These are phyloP conservation scores for Drosophila kanapiae DNA, from an alignment of 1,140 invertebrate species.

Conservation along the genomic window DNA sequence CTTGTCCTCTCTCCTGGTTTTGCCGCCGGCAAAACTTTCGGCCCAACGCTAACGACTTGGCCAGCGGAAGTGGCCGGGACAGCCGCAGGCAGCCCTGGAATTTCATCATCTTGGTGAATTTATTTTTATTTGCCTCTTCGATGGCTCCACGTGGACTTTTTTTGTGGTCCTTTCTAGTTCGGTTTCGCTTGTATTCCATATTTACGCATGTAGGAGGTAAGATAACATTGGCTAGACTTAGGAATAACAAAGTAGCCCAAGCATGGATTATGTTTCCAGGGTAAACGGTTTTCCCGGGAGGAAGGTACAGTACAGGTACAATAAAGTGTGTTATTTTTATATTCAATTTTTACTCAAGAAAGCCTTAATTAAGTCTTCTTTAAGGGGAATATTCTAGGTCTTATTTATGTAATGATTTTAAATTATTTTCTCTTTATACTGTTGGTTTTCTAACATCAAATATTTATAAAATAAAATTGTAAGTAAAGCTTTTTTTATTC, in stretches of 20 bases:
- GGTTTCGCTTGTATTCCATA: slow-evolving; percentile 22
- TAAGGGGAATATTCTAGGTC: background rate
- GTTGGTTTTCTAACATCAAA: no score
- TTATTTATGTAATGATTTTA: no score
- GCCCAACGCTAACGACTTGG: slow-evolving; percentile 40
- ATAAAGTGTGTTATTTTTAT: background rate
- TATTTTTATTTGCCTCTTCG: slow-evolving; percentile 16
- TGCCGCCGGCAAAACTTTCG: slow-evolving; percentile 54
- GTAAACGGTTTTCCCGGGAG: background rate
- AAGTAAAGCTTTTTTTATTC: no score
- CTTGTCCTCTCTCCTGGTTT: slow-evolving; percentile 12
- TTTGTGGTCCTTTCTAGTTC: slow-evolving; percentile 13
- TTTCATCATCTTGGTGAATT: slow-evolving; percentile 59
- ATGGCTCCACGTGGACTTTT: slow-evolving; percentile 34
- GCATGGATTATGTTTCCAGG: slow-evolving; percentile 7
- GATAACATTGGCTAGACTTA: slow-evolving; percentile 57
- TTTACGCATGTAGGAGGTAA: slow-evolving; percentile 49
- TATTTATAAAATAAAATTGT: no score
- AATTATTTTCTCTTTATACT: no score
- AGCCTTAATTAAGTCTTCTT: background rate
- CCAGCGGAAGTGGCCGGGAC: slow-evolving; percentile 22
- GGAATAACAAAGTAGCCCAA: slow-evolving; percentile 41
- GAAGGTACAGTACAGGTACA: background rate
- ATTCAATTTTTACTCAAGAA: background rate
- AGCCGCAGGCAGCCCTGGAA: slow-evolving; percentile 58